Evolutionary conservation across 2,888 invertebrate species (phyloP), one percentile per base, ranked within the genome.

Genomic region (Micoletzkya japonica): DNA sequence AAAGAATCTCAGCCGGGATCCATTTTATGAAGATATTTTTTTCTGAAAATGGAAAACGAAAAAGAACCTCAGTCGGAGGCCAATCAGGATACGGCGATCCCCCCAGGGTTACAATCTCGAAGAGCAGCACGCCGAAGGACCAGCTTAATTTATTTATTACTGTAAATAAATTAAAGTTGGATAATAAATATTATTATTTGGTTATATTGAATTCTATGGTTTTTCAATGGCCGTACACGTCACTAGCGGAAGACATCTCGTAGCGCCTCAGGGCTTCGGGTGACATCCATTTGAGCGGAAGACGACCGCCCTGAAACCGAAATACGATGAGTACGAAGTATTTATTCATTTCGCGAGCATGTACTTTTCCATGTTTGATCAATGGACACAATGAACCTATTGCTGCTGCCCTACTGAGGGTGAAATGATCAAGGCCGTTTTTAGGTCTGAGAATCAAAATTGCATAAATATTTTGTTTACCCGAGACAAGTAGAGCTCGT

Each of bases 201-300:
- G 52, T 4, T 58, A 26, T 20, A 14, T 58, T 58, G 1, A 26
- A 10, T 10, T 2, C n/a, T 36, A 34, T n/a, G 20, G 6, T 32
- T 32, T n/a, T 50, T 50, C 4, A 50, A 4, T 44, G 32, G 34
- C n/a, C 50, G 1, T 50, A 50, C 63, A 63, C 63, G 14, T 63
- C 63, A 34, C 63, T 63, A 3, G 63, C 63, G 0, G 63, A 36
- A 1, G 63, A 63, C 63, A 63, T 63, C 17, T 63, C 63, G 50
- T 50, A 63, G 20, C 63, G 30, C 24, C 50, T 30, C n/a, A 63
- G 50, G 6, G 63, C 63, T 24, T 63, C 63, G 4, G 63, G 63
- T 20, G 63, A 24, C 63, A 63, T 63, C 63, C 63, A 63, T 20
- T 63, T 63, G 32, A 63, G 32, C 2, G 63, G 63, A 17, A 63